Percentiles rank a stretch among this genome's conserved stretches.
Evolutionary conservation across 2,888 invertebrate genomes (phyloP).

Genomic region (Dromius quadrimaculatus): DNA sequence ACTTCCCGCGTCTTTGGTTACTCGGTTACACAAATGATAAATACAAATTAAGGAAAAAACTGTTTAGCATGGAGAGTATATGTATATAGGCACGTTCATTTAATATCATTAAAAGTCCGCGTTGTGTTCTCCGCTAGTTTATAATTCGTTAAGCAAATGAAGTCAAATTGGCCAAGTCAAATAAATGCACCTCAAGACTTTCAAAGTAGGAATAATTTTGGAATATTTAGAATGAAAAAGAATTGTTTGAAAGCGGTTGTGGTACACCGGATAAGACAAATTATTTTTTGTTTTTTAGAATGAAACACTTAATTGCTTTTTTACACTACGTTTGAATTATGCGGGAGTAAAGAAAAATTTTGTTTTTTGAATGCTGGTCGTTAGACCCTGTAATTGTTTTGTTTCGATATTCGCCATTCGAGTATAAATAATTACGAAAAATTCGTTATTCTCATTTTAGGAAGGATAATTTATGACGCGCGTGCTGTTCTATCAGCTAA

Average conservation of each 20-base stretch:
- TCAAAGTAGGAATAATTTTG: neutral
- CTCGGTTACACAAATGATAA: slow-evolving; percentile 4
- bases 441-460: too few species aligned
- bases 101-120: slow-evolving; percentile 29
- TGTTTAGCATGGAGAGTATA: slow-evolving; percentile 35
- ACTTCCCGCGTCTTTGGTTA: slow-evolving; percentile 22
- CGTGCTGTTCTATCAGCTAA: too few species aligned
- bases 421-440: too few species aligned
- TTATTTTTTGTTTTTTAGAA: slow-evolving; percentile 45
- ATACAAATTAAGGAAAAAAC: slow-evolving; percentile 22
- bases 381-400: slow-evolving; percentile 42
- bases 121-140: slow-evolving; percentile 28
- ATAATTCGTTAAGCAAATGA: slow-evolving; percentile 47
- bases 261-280: slow-evolving; percentile 29
- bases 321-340: slow-evolving; percentile 40
- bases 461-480: too few species aligned
- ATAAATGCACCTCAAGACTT: slow-evolving; percentile 12
- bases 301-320: slow-evolving; percentile 47
- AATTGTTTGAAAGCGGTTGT: slow-evolving; percentile 14
- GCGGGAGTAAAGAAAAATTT: slow-evolving; percentile 40
- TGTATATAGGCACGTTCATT: slow-evolving; percentile 38
- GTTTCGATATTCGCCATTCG: slow-evolving; percentile 4
- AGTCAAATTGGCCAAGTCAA: slow-evolving; percentile 36
- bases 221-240: too few species aligned
- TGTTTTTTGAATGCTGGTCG: slow-evolving; percentile 46